Conservation (phyloP, 2,888 invertebrate species). For the Drosophila kokeensis region DNA sequence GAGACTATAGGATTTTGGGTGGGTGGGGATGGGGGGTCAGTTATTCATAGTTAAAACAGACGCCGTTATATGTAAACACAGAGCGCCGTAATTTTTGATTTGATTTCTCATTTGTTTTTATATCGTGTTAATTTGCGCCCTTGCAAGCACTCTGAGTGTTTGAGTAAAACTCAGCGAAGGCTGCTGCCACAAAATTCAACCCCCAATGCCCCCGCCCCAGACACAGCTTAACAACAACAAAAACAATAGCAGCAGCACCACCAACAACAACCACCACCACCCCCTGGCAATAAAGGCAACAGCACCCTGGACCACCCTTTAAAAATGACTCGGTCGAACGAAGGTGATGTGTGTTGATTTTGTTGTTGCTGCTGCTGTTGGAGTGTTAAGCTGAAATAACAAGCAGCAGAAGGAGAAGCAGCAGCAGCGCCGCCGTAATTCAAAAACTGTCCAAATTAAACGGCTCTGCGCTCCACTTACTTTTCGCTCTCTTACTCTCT, state of each 20-base stretch:
- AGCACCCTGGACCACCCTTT: constrained; percentile 27
- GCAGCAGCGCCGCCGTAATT: constrained; percentile 50
- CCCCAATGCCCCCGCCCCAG: constrained; percentile 49
- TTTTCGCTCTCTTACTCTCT: constrained; percentile 17
- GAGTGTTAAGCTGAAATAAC: constrained; percentile 66
- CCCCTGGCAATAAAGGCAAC: constrained; percentile 28
- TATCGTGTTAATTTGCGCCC: constrained; percentile 56
- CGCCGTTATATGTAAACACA: constrained; percentile 48
- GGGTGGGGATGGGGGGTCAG: not conserved
- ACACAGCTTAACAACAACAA: constrained; percentile 29
- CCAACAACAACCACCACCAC: constrained; percentile 33
- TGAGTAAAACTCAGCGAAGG: constrained; percentile 48
- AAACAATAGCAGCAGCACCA: constrained; percentile 29
- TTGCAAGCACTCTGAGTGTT: constrained; percentile 15
- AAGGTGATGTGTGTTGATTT: constrained; percentile 56
- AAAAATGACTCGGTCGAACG: constrained; percentile 59
- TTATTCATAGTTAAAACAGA: constrained; percentile 9
- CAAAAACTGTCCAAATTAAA: constrained; percentile 79
- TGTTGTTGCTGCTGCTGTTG: constrained; percentile 41
- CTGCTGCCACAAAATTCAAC: constrained; percentile 59
- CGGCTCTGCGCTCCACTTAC: constrained; percentile 68
- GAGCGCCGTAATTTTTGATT: constrained; percentile 44
- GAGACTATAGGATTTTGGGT: not conserved
- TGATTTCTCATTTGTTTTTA: constrained; percentile 53
- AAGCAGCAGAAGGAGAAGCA: constrained; percentile 29